Evolutionary conservation across 2,113 vertebrate genomes (phyloP), one percentile per base, ranked within the genome.

Genomic region (Isurus oxyrinchus): DNA sequence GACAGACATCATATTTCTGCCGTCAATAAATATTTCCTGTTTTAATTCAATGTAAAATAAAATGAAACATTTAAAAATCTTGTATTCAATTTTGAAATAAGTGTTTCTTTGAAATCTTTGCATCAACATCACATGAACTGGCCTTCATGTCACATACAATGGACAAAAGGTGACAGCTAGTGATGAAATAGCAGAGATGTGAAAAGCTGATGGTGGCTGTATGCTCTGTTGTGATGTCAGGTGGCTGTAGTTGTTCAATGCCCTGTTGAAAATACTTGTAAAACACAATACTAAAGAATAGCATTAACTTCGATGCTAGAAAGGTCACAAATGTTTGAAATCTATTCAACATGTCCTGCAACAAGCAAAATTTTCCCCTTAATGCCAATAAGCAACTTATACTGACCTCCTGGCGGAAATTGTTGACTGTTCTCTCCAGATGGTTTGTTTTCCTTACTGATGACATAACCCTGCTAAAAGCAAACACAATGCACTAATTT

Each of bases 381-480:
- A 27, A 23, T 21, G 44, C 59, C 61, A 53, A 49, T 31, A 31
- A 69, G 40, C 57, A 86, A 35, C 19, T 72, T 16, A 96, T 35
- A 98, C 98, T 97, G 96, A 99, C 99, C 98, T 98, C 98, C 96
- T 98, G 98, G 96, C 99, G 98, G 97, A 97, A 97, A 97, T 98
- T 98, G 97, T 96, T 98, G 63, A 98, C 98, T 11, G 99, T 99
- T 97, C 98, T 98, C 96, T 99, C 98, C 55, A 99, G 97, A 97
- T 99, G 99, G 97, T 99, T 98, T 79, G 98, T 98, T 97, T 98
- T 98, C 97, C 97, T 98, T 97, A 97, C 97, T 96, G 98, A 99
- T 96, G 98, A 98, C 98, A 99, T 98, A 96, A 97, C 97, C 97
- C 99, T 98, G 97, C 96, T 98, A 97, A 7, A 97, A 97, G 97